Evolutionary conservation across 2,797 vertebrate species (phyloP), one percentile per base, ranked within the genome.

Genomic region (Anguilla megastoma): DNA sequence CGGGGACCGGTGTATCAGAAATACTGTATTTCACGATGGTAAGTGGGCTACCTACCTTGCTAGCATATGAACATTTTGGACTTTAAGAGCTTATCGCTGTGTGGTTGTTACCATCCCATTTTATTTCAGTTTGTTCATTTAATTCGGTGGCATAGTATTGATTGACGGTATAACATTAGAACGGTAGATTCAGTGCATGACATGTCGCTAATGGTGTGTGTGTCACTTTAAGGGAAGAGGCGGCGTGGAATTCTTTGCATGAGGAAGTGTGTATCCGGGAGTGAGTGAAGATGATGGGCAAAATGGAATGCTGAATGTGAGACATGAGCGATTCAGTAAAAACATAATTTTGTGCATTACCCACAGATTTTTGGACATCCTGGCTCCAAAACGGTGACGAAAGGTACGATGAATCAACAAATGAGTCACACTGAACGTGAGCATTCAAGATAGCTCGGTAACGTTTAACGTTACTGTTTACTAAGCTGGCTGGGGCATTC

Each of bases 221-320:
- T 79, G 41, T 89, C 91, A 83, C 90, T 91, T 90, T 91, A 90
- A 90, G 89, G 14, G 85, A 50, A 56, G 89, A 60, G 84, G 86
- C 58, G 91, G 86, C 48, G 88, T 84, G 71, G 27, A 50, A 84
- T 86, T 76, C 41, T n/a, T 76, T 60, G 56, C 76, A 84, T 85
- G 87, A 89, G 86, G 86, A 87, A 84, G 87, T 84, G 50, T 52
- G 74, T 79, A 84, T 88, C 71, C 80, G 74, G 85, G 84, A 84
- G 85, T 85, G 50, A 87, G 86, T 91, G 56, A 89, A 90, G 90
- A 92, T 87, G 91, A 93, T 91, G 93, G 90, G 90, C 91, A 92
- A 87, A 91, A 91, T 6, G 74, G 88, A 74, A 89, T 89, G 79
- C 80, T 85, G 88, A 89, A 36, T 12, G 85, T 85, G 88, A 85